phyloP scores from a whole-genome alignment of 1,140 invertebrate genomes.

The Bradynema listronoti region DNA sequence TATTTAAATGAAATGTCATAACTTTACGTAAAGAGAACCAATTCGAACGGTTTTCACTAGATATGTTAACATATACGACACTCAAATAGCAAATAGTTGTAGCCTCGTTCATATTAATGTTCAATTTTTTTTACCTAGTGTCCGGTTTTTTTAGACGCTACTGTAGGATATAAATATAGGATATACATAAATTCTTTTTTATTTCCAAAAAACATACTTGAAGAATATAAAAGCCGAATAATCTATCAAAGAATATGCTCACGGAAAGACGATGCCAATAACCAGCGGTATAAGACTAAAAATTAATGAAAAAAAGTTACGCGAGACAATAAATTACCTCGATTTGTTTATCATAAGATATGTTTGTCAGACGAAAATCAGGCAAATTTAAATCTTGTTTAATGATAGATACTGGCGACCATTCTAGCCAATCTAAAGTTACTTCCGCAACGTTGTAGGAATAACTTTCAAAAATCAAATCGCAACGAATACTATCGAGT shows the following conservation, averaged over 20 bases:
- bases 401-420: constrained; percentile 50
- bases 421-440: constrained; percentile 49
- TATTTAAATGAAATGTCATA: too few species aligned
- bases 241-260: constrained; percentile 49
- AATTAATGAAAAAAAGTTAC: constrained; percentile 7
- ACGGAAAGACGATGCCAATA: constrained; percentile 54
- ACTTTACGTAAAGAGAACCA: too few species aligned
- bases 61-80: too few species aligned
- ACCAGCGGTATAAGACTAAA: constrained; percentile 53
- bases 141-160: too few species aligned
- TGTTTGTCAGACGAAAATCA: constrained; percentile 52
- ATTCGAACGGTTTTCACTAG: too few species aligned
- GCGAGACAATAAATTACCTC: constrained; percentile 31
- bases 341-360: constrained; percentile 50
- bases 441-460: constrained; percentile 56
- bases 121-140: too few species aligned
- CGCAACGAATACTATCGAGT: constrained; percentile 48
- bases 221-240: constrained; percentile 57
- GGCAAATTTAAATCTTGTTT: constrained; percentile 54
- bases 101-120: too few species aligned
- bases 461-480: constrained; percentile 53
- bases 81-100: too few species aligned
- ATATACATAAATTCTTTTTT: too few species aligned
- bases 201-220: too few species aligned
- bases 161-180: too few species aligned